Base-by-base conservation (phyloP, 2,888 invertebrate genomes). In the Diploptera punctata region DNA sequence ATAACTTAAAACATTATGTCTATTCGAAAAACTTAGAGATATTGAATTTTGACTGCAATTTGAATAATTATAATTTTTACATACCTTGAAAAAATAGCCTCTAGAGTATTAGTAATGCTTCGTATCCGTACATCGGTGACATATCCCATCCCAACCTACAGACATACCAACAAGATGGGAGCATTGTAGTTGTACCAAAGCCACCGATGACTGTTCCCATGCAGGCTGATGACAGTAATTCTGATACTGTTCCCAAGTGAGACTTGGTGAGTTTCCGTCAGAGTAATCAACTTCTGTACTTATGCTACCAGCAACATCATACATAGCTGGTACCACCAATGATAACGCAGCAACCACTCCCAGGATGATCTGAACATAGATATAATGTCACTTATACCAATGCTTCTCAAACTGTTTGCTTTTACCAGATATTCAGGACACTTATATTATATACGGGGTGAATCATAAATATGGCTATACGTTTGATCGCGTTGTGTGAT, bases 221-320 rank as follows among this genome's bases (percentile, higher is more conserved):
- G 92, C 87, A 2, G 91, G 90, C 75, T 89, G 87, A 78, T 92
- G 89, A 81, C 95, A 95, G 72, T 92, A 87, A 61, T 87, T 87
- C 79, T 93, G 90, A 79, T 92, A 95, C 74, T 91, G 90, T 60
- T 94, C 92, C 93, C 94, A 95, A 5, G 87, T 85, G 4, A 95
- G 83, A 65, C 86, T 82, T 21, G 86, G 83, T 71, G 83, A 83
- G 43, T 86, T 83, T 0, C 84, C 81, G 33, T 86, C 84, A 0
- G 78, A 71, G 75, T 83, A 84, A 10, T 79, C 78, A 49, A 85
- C 85, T 77, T 83, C 54, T 1, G 65, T 44, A 10, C 52, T 70
- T 18, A 52, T 52, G 18, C 60, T 43, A 1, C 33, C 60, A 0
- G 24, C 65, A 18, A 73, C 3, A 16, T 85, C 86, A 74, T 80